Percentiles rank a stretch among this genome's conserved stretches.
These are phyloP conservation scores for Cladorhizidae sp. DNA, from an alignment of 37 sponge, comb jelly and placozoan genomes.

Conservation along the genomic window DNA sequence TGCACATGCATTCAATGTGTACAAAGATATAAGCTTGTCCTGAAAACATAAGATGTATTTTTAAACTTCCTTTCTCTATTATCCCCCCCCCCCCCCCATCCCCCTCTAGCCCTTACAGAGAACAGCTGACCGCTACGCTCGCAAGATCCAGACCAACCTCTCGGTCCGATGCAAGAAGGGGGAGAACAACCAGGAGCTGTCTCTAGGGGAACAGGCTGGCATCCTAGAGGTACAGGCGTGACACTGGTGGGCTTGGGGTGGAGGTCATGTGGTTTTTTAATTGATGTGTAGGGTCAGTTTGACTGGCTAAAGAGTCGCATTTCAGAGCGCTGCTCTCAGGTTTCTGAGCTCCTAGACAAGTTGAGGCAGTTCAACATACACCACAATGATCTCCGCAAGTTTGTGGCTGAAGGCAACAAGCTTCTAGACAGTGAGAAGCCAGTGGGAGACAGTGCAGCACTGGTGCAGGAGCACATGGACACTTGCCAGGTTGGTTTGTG, in stretches of 20 bases:
- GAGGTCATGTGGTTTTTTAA: no score
- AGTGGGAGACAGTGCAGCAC: slow-evolving; percentile 28
- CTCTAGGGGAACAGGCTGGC: slow-evolving; percentile 34
- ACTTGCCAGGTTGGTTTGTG: slow-evolving; percentile 59
- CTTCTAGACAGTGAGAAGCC: slow-evolving; percentile 57
- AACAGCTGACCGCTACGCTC: slow-evolving; percentile 54
- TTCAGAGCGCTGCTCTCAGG: slow-evolving; percentile 8
- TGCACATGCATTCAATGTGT: no score
- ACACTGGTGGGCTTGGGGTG: background rate
- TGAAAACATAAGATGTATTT: no score
- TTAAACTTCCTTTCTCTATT: no score
- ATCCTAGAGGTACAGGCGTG: slow-evolving; percentile 19
- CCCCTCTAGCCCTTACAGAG: slow-evolving; percentile 47
- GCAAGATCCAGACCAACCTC: slow-evolving; percentile 26
- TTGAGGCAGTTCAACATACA: slow-evolving; percentile 53
- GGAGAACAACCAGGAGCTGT: slow-evolving; percentile 23
- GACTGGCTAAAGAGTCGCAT: slow-evolving; percentile 42
- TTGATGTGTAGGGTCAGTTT: slow-evolving; percentile 56
- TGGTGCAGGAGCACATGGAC: slow-evolving; percentile 54
- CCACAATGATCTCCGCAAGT: slow-evolving; percentile 25
- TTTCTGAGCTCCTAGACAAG: slow-evolving; percentile 35
- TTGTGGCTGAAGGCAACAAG: slow-evolving; percentile 51
- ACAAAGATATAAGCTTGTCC: no score
- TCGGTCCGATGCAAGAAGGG: background rate
- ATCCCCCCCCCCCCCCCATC: no score